Percentiles rank a stretch among this genome's conserved stretches.
Conservation (phyloP, 1,140 invertebrate genomes). For the Ostrea edulis region DNA sequence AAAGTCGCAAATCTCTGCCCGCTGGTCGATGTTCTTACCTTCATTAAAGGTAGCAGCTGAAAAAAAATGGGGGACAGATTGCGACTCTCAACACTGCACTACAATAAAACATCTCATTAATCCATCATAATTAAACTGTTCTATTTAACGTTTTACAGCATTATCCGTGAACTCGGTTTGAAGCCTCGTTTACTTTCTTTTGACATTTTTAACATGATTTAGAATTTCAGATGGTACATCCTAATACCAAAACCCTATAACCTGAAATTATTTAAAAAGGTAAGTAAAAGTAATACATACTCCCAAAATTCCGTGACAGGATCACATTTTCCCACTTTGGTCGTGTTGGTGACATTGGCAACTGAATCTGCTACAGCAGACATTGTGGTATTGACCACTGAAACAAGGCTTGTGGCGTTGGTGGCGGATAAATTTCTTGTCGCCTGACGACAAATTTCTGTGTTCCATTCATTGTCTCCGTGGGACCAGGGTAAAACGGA, state of each 20-base stretch:
- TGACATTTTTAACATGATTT: neutral
- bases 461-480: conserved; percentile 80
- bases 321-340: conserved; percentile 57
- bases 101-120: conserved; percentile 20
- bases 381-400: neutral
- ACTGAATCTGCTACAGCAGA: conserved; percentile 10
- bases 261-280: conserved; percentile 45
- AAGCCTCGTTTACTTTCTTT: neutral
- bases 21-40: conserved; percentile 30
- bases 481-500: conserved; percentile 78
- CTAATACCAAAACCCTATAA: neutral
- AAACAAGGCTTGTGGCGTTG: neutral
- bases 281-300: conserved; percentile 66
- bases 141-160: neutral
- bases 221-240: conserved; percentile 9
- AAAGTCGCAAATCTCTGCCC: conserved; percentile 15
- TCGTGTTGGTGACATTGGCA: conserved; percentile 4
- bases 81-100: conserved; percentile 27
- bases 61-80: conserved; percentile 24
- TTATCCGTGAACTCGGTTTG: conserved; percentile 12
- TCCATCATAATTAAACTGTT: neutral
- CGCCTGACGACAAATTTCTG: conserved; percentile 63
- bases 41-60: conserved; percentile 13
- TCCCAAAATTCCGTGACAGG: conserved; percentile 77
- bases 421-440: neutral